Base-by-base conservation (phyloP, 2,797 vertebrate genomes). In the Sphenopsis melanotis region DNA sequence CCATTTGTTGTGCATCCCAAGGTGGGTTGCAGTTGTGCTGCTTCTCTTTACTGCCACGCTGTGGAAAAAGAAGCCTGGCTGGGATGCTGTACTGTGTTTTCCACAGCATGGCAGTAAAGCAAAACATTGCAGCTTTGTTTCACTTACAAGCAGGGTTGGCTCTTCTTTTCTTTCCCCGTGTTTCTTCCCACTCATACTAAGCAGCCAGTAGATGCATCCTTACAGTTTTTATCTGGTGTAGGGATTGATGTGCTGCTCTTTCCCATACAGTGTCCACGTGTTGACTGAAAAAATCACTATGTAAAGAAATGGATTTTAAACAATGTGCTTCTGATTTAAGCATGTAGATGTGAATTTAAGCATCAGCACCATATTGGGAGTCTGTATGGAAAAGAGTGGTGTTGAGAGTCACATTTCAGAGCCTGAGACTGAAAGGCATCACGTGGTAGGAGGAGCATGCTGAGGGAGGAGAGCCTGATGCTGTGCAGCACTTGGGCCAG, bases 251-350 rank as follows among this genome's bases (percentile, higher is more conserved):
- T 93, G 95, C 72, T 81, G 10, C 30, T 65, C 29, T 78, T 79
- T 92, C 36, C 56, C 19, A 36, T 96, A 95, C 88, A 91, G 78
- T 84, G 9, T 81, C 95, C 89, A 93, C 69, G 82, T 94, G 90
- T 96, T 94, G 94, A 91, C 46, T 70, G 89, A 89, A 87, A 88
- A 81, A 91, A 98, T 98, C 96, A 78, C 97, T 97, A 89, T 71
- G 44, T 91, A 94, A 93, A 98, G 96, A 89, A 76, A 97, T 96
- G 66, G 91, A 97, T 97, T 93, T 97, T 96, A 93, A 96, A 96
- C 63, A 46, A 70, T 78, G 21, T 88, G 91, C 75, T 68, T 86
- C 85, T 55, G 68, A 86, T 91, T 95, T 88, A 93, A 69, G 47
- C 4, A 2, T 21, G n/a, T 76, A 63, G n/a, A 75, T 70, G 50